Conservation (phyloP, 2,888 invertebrate species). For the Kuschelorhynchus macadamiae region DNA sequence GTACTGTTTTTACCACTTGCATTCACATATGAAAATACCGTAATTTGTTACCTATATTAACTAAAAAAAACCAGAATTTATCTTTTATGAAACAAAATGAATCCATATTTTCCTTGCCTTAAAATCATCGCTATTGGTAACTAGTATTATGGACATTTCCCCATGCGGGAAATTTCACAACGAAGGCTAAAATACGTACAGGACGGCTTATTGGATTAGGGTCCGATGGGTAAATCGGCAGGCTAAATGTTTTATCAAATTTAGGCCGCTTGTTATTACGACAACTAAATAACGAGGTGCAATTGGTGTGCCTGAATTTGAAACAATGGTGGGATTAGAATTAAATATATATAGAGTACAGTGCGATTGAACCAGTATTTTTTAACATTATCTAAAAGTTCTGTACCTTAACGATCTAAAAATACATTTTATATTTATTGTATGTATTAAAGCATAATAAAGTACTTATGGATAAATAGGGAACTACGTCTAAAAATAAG, state of each 20-base stretch:
- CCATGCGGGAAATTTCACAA: neutral
- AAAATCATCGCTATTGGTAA: neutral
- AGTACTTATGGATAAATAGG: neutral
- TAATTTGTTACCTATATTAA: neutral
- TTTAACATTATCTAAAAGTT: too few relatives aligned
- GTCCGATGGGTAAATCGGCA: neutral
- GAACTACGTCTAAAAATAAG: neutral
- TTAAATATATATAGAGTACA: neutral
- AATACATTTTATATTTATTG: too few relatives aligned
- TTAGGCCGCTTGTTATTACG: neutral
- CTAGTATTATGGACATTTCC: neutral
- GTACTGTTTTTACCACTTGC: too few relatives aligned
- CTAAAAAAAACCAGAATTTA: neutral
- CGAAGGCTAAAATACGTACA: neutral
- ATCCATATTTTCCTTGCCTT: neutral
- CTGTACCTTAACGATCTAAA: too few relatives aligned
- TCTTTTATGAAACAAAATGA: neutral
- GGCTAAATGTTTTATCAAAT: neutral
- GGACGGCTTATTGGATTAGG: neutral
- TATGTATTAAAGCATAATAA: too few relatives aligned
- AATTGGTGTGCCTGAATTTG: neutral
- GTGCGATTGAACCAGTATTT: neutral
- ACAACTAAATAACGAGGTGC: neutral
- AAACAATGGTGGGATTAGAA: neutral
- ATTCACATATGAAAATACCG: too few relatives aligned